Conservation (phyloP, 1,140 invertebrate species). For the Himalopsyche phryganea region DNA sequence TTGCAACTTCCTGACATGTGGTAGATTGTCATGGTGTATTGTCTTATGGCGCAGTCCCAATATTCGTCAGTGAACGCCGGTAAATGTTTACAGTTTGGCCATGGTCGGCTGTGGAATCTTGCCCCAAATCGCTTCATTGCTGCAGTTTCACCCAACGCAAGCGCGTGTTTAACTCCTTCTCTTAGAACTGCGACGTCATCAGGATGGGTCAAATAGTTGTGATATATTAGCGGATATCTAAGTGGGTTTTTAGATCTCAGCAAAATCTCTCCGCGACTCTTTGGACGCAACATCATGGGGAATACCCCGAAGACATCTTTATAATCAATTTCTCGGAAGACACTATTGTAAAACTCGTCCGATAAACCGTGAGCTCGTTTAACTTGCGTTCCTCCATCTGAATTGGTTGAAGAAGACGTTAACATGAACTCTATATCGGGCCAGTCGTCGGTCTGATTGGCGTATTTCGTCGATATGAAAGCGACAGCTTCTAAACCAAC, state of each 20-base stretch:
- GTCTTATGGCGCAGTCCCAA: constrained; percentile 73
- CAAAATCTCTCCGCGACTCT: constrained; percentile 76
- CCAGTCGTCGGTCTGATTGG: constrained; percentile 79
- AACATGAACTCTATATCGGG: constrained; percentile 89
- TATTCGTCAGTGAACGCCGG: constrained; percentile 76
- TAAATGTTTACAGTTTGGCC: constrained; percentile 78
- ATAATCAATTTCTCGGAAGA: constrained; percentile 65
- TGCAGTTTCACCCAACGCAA: constrained; percentile 72
- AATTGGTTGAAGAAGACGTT: constrained; percentile 72
- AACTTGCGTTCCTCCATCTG: constrained; percentile 72
- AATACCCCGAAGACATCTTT: constrained; percentile 75
- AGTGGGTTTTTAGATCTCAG: constrained; percentile 75
- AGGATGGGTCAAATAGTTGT: constrained; percentile 83
- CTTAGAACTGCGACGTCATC: constrained; percentile 74
- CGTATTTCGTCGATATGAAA: constrained; percentile 84
- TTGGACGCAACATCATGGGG: constrained; percentile 83
- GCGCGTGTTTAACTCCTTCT: constrained; percentile 80
- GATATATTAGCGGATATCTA: constrained; percentile 80
- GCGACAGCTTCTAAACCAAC: constrained; percentile 80
- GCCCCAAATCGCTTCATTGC: constrained; percentile 73
- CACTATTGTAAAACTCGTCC: constrained; percentile 74
- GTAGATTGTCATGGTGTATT: constrained; percentile 85
- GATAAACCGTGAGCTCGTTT: constrained; percentile 75
- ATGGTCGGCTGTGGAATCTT: constrained; percentile 63
- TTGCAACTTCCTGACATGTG: constrained; percentile 80